Evolutionary conservation across 2,888 invertebrate genomes (phyloP), one percentile per base, ranked within the genome.

Genomic region (Spisula solida): DNA sequence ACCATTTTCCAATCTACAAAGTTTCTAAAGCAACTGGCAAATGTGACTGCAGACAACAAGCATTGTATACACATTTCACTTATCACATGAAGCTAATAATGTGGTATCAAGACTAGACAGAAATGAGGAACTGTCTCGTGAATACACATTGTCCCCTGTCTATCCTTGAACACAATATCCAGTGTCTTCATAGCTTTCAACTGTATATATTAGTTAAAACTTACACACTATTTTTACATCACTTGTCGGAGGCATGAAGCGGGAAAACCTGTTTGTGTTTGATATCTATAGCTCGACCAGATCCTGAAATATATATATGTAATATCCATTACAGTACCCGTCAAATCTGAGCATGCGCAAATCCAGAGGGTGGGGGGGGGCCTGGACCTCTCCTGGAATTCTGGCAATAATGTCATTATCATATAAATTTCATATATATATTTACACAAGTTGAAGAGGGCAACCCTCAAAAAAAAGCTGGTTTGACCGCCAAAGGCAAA

Each of bases 241-340:
- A 75, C 75, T 75, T 31, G 18, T 75, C 75, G 12, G n/a, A 6
- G 6, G 75, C 31, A 31, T 18, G 16, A 75, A 75, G 34, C 5
- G 75, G 75, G 31, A 75, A 75, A 2, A 75, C 12, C 14, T 34
- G 75, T 75, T 75, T 75, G 12, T 75, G 29, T 31, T 75, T 75
- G 31, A 75, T 75, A 31, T 75, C 75, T 34, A 75, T 34, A 31
- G 16, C 34, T 16, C 75, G 75, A 18, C 75, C 75, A 75, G 75
- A 75, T 18, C 75, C 75, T 75, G 75, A 75, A 75, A 60, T 6
- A 60, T 20, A n/a, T n/a, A 6, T 4, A 51, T 51, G 16, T 51
- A 51, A 51, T 41, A 41, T 5, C 41, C 41, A n/a, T n/a, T n/a
- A n/a, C n/a, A n/a, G n/a, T n/a, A n/a, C n/a, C n/a, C n/a, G n/a